Evolutionary conservation across 2,797 vertebrate species (phyloP), one percentile per base, ranked within the genome.

Genomic region (Acanthurus tractus): DNA sequence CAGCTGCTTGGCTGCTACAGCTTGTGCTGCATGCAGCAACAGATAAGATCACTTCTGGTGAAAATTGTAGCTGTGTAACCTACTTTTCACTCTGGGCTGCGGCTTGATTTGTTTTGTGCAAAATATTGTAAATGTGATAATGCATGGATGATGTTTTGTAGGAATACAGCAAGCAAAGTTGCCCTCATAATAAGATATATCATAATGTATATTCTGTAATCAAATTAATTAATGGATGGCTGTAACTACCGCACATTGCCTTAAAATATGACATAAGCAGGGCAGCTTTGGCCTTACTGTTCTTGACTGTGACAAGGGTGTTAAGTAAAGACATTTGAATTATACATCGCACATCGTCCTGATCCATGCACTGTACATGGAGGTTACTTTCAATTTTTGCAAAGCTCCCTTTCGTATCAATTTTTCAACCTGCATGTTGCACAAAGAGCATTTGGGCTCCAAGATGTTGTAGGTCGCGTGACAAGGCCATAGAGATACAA

Each of bases 31-130:
- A 79, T 80, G 82, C 78, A 88, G 78, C 25, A 15, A 68, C 59
- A 86, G 90, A 94, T 92, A 93, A 90, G 86, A 91, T 92, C 90
- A 65, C 74, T 79, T 83, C 74, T 87, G 87, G 75, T 75, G 74
- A 68, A 86, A 82, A 86, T 29, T 63, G 63, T 50, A 70, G 81
- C 88, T 89, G 86, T 84, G 82, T 82, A 90, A 90, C 86, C 86
- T 83, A 87, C 86, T 92, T 89, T 87, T 67, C 61, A 65, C 62
- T 20, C 52, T 40, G 42, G 56, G 79, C 81, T 84, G 67, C 81
- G 69, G 79, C 74, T 82, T 11, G 12, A 67, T 52, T 80, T n/a
- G 22, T 62, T 81, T 74, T 15, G 53, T 76, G 61, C 56, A 64
- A 61, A 63, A 67, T 11, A 50, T 40, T 63, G 56, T 48, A 40